Conservation (phyloP, 2,888 invertebrate species). For the Eurois occulta region DNA sequence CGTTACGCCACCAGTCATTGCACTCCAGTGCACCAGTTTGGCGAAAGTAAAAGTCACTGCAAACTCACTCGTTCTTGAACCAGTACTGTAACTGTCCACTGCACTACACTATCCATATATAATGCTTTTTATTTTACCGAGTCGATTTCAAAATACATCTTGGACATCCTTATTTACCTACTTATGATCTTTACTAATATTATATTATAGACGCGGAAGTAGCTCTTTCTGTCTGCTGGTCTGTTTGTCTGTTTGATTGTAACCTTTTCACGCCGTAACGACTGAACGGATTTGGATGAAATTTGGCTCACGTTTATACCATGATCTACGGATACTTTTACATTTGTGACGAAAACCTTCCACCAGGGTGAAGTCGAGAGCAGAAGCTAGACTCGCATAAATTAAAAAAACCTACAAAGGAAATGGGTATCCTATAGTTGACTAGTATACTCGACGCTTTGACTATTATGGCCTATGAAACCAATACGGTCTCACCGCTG, state of each 20-base stretch:
- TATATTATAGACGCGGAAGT: neutral
- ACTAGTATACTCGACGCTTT: conserved; percentile 1
- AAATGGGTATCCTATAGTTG: conserved; percentile 24
- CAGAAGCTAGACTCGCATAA: neutral
- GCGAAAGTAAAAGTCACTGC: conserved; percentile 86
- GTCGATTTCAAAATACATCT: neutral
- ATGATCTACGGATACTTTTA: neutral
- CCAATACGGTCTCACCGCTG: conserved; percentile 40
- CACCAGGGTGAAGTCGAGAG: neutral
- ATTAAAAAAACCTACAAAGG: conserved; percentile 1
- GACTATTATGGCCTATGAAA: conserved; percentile 29
- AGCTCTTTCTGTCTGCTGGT: neutral
- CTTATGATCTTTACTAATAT: neutral
- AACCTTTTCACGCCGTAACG: neutral
- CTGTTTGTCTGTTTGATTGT: neutral
- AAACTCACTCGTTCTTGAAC: conserved; percentile 71
- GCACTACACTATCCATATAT: conserved; percentile 29
- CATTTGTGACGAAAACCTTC: too few species aligned
- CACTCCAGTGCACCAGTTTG: conserved; percentile 82
- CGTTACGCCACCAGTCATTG: conserved; percentile 80
- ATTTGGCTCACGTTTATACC: neutral
- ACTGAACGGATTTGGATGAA: neutral
- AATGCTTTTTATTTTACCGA: conserved; percentile 16
- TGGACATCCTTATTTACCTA: neutral
- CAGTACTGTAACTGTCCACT: conserved; percentile 60